Conservation (phyloP, 2,888 invertebrate species). For the Mesopsocus fuscifrons region DNA sequence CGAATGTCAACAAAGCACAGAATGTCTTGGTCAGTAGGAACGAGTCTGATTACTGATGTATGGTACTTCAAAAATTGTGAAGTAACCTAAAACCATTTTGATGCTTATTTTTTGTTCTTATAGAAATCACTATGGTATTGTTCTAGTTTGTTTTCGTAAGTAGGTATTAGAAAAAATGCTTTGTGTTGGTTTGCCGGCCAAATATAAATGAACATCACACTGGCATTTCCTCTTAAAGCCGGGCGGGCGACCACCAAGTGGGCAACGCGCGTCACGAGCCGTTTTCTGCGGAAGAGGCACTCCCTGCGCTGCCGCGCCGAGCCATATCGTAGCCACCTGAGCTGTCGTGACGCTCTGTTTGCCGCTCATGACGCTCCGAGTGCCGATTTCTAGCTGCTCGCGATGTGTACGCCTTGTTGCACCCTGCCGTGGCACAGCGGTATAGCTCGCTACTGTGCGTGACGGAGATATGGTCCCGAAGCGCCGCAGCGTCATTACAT, state of each 20-base stretch:
- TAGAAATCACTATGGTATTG: too few species aligned
- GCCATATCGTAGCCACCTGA: neutral
- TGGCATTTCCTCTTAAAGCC: too few species aligned
- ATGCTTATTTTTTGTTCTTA: too few species aligned
- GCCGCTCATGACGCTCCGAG: constrained; percentile 28
- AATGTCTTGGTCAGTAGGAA: too few species aligned
- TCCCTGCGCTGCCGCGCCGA: constrained; percentile 1
- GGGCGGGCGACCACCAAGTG: constrained; percentile 9
- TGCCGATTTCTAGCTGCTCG: constrained; percentile 59
- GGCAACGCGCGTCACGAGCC: constrained; percentile 7
- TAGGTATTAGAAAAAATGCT: too few species aligned
- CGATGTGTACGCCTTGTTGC: constrained; percentile 59
- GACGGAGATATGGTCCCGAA: constrained; percentile 55
- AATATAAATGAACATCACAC: too few species aligned
- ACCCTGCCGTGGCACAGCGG: constrained; percentile 55
- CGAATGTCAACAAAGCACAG: too few species aligned
- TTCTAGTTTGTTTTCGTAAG: too few species aligned
- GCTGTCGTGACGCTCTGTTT: neutral
- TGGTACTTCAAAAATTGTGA: too few species aligned
- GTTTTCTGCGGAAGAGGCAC: constrained; percentile 6
- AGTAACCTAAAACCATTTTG: too few species aligned
- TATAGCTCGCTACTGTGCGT: constrained; percentile 48
- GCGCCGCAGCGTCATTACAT: constrained; percentile 37
- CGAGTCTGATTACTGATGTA: too few species aligned
- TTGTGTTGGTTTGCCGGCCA: too few species aligned